A percentile compares a stretch with the other conserved stretches of the same genome.
phyloP scores from a whole-genome alignment of 2,888 invertebrate species.

The Temnothorax unifasciatus region DNA sequence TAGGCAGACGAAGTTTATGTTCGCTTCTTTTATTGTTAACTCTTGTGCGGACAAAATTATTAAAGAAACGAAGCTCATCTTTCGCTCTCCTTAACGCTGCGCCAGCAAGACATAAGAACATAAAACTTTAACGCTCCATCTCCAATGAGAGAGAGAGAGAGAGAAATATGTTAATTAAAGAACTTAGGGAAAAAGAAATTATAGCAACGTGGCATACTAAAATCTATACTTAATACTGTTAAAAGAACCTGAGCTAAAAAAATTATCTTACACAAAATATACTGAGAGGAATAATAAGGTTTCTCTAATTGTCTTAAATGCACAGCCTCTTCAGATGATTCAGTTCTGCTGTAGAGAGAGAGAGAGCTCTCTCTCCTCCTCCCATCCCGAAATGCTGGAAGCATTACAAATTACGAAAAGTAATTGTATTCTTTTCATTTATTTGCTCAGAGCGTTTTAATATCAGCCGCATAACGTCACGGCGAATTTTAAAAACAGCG shows the following conservation, averaged over 20 bases:
- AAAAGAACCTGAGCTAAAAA: neutral
- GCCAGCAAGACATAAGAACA: neutral
- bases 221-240: neutral
- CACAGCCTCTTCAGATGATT: neutral
- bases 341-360: neutral
- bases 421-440: constrained; percentile 31
- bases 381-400: neutral
- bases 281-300: neutral
- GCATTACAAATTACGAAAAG: constrained; percentile 29
- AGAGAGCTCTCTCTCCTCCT: too few relatives aligned
- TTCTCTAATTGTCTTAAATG: neutral
- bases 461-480: neutral
- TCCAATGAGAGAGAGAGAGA: neutral
- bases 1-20: constrained; percentile 41
- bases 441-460: constrained; percentile 16
- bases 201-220: neutral
- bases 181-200: constrained; percentile 5
- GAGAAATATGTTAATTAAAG: constrained; percentile 36
- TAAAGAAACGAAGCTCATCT: constrained; percentile 21
- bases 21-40: constrained; percentile 21
- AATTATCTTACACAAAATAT: constrained; percentile 1
- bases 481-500: constrained; percentile 23
- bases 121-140: constrained; percentile 34
- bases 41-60: constrained; percentile 39
- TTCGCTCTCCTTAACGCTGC: neutral